phyloP scores from a whole-genome alignment of 2,888 invertebrate species.

The Chaitophorus viminalis region DNA sequence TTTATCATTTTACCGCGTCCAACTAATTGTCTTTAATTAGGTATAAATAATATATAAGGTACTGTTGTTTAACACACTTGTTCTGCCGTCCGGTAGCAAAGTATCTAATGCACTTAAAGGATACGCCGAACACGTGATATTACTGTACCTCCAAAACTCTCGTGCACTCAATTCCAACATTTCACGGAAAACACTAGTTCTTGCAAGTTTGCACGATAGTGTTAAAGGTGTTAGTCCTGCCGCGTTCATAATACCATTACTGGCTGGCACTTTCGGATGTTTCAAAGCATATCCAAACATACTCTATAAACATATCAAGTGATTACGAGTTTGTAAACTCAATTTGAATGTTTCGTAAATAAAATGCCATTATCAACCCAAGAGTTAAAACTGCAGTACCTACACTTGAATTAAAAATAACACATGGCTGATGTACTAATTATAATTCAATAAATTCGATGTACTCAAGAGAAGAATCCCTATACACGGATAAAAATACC shows the following conservation, averaged over 20 bases:
- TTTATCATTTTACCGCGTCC: background rate
- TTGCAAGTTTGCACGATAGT: constrained; percentile 93
- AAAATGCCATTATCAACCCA: no score
- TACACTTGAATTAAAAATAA: no score
- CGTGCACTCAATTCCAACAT: constrained; percentile 95
- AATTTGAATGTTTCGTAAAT: no score
- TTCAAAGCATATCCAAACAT: constrained; percentile 98
- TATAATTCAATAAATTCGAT: no score
- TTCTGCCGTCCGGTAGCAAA: constrained; percentile 90
- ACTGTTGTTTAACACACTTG: constrained; percentile 75
- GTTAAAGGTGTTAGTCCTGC: constrained; percentile 95
- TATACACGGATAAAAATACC: no score
- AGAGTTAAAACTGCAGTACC: no score
- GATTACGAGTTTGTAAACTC: no score
- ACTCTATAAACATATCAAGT: constrained; percentile 72
- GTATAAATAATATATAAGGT: no score
- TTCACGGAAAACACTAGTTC: constrained; percentile 95
- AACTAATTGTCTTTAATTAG: no score
- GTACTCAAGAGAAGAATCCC: no score
- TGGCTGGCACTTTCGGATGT: constrained; percentile 92
- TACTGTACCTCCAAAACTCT: constrained; percentile 99
- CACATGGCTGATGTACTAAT: no score
- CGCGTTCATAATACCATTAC: constrained; percentile 88
- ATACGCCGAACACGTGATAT: constrained; percentile 98
- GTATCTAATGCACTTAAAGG: constrained; percentile 97